A percentile compares a stretch with the other conserved stretches of the same genome.
These are phyloP conservation scores for Actenoides lindsayi DNA, from an alignment of 2,113 vertebrate species.

Conservation along the genomic window DNA sequence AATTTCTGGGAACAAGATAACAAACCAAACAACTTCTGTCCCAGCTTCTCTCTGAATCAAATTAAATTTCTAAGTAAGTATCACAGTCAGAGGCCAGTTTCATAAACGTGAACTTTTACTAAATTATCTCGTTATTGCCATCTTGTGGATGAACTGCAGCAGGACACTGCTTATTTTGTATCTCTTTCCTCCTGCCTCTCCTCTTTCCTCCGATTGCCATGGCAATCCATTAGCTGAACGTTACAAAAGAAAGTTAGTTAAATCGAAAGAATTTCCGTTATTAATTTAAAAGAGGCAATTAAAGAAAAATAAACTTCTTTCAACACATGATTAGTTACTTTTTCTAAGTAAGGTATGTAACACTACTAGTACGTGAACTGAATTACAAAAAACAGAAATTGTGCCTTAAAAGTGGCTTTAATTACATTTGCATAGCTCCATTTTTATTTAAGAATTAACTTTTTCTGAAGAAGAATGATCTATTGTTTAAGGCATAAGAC, in stretches of 20 bases:
- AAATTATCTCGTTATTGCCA: slow-evolving; percentile 70
- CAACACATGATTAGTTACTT: background rate
- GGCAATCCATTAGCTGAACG: background rate
- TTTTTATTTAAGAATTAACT: background rate
- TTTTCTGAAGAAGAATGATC: background rate
- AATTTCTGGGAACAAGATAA: background rate
- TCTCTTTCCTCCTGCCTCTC: background rate
- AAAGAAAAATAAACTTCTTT: background rate
- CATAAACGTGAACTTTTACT: background rate
- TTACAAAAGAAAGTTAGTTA: background rate
- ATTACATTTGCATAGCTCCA: background rate
- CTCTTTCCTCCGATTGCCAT: background rate
- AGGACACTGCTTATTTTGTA: background rate
- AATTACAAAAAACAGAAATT: background rate
- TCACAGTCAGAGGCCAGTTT: background rate
- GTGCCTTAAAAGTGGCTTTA: background rate
- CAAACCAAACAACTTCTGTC: background rate
- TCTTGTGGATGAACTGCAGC: slow-evolving; percentile 58
- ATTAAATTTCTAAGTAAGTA: slow-evolving; percentile 46
- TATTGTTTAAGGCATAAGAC: background rate
- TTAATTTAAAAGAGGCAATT: background rate
- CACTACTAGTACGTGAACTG: background rate
- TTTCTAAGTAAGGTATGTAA: background rate
- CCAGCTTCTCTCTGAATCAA: slow-evolving; percentile 34
- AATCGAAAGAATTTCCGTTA: background rate